Evolutionary conservation across 2,888 invertebrate species (phyloP), one percentile per base, ranked within the genome.

Genomic region (Sinelater perroti): DNA sequence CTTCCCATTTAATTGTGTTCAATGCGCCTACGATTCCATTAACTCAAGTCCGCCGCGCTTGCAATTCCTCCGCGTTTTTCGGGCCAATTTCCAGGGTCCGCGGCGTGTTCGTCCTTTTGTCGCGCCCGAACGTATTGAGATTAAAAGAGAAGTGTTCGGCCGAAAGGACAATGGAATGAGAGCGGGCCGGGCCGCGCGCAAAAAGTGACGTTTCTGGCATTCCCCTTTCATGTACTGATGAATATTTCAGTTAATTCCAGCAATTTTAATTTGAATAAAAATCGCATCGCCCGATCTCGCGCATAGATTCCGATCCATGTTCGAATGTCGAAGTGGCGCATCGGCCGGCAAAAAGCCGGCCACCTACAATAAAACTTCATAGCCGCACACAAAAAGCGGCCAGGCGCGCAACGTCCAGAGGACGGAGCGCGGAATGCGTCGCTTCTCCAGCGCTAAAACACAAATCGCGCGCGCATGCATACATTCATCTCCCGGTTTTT

Each of bases 371-470:
- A 67, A 63, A 64, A 65, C 62, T 70, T 70, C 69, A 65, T 60
- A 60, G 64, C 59, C 60, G 63, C 18, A 55, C 52, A 62, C 64
- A 69, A 71, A 72, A 72, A 72, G 66, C 46, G 64, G 58, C 51
- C 50, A 67, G 70, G 68, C 71, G 71, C 70, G 70, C 70, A 69
- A 68, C 67, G 66, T 62, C 59, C 65, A 69, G 66, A 64, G 65
- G 63, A 64, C 64, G 61, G 68, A 70, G 66, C 74, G 74, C 69
- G 73, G 75, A 75, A 75, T 74, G 74, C 76, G 73, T 75, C 74
- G 75, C 75, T 71, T 68, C 68, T 44, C 65, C 74, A 75, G 76
- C 77, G 77, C 75, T 75, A 77, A 77, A 76, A 76, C 76, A 76
- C 76, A 76, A 76, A 77, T 77, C 74, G 74, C 68, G 70, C 67